A percentile compares a stretch with the other conserved stretches of the same genome.
phyloP scores from a whole-genome alignment of 2,113 vertebrate species.

The Accipiter cooperii region DNA sequence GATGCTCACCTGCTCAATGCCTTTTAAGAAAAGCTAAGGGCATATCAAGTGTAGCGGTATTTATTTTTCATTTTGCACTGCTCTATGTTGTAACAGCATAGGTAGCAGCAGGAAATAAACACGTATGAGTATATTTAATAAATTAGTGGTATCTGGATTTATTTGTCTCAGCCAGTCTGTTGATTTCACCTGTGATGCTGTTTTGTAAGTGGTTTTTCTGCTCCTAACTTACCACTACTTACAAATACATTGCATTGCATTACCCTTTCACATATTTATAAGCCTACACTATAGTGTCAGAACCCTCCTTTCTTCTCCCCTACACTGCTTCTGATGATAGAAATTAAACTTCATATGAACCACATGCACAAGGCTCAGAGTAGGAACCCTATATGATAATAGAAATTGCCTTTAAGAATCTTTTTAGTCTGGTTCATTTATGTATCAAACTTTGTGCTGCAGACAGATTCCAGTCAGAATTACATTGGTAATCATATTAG shows the following conservation, averaged over 20 bases:
- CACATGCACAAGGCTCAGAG: background rate
- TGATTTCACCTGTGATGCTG: background rate
- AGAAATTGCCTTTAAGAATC: background rate
- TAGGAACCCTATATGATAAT: background rate
- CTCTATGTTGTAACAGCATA: background rate
- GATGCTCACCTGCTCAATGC: background rate
- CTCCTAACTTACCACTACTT: background rate
- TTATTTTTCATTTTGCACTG: background rate
- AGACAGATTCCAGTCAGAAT: background rate
- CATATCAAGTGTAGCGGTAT: rapidly evolving
- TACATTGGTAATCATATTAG: background rate
- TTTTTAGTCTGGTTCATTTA: background rate
- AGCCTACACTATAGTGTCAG: background rate
- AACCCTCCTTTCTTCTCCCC: background rate
- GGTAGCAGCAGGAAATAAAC: background rate
- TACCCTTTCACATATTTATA: background rate
- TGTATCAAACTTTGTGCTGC: background rate
- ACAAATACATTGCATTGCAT: background rate
- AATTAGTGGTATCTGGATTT: background rate
- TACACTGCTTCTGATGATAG: background rate
- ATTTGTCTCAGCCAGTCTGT: background rate
- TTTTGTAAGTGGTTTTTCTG: background rate
- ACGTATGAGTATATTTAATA: background rate
- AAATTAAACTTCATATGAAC: background rate
- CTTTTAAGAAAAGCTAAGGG: background rate